phyloP scores from a whole-genome alignment of 2,113 vertebrate species.

The Oreochromis aureus region DNA sequence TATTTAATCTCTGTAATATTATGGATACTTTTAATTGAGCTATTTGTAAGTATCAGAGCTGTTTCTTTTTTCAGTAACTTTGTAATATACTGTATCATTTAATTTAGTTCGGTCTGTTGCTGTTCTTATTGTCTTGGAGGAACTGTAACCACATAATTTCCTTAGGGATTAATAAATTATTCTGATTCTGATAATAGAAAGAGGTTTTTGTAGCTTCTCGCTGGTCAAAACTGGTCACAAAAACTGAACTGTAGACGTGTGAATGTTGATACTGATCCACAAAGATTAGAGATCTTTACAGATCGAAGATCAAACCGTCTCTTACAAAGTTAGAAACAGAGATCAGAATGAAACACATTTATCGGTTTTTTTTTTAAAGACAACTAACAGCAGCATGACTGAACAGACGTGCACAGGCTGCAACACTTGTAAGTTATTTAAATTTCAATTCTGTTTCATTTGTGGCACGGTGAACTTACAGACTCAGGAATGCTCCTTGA shows the following conservation, averaged over 20 bases:
- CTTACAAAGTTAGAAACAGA: not conserved
- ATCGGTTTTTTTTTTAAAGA: not conserved
- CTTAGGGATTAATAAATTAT: not conserved
- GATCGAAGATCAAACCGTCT: not conserved
- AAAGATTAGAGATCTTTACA: not conserved
- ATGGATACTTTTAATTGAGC: not conserved
- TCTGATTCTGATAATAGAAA: not conserved
- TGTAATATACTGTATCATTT: not conserved
- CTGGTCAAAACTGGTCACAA: not conserved
- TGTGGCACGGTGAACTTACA: not conserved
- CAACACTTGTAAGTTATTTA: not conserved
- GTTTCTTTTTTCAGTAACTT: not conserved
- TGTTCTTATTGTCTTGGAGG: not conserved
- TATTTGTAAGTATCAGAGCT: not conserved
- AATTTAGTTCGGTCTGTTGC: accelerated
- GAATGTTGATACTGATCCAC: not conserved
- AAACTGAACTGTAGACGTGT: not conserved
- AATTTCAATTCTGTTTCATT: not conserved
- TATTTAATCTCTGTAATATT: not conserved
- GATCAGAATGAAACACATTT: not conserved
- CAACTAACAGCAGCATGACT: not conserved
- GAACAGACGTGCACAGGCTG: not conserved
- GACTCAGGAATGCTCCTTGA: not conserved
- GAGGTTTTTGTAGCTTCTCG: not conserved
- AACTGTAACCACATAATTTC: not conserved